phyloP scores from a whole-genome alignment of 2,888 invertebrate species.

The Callyntrura guangdongensis region DNA sequence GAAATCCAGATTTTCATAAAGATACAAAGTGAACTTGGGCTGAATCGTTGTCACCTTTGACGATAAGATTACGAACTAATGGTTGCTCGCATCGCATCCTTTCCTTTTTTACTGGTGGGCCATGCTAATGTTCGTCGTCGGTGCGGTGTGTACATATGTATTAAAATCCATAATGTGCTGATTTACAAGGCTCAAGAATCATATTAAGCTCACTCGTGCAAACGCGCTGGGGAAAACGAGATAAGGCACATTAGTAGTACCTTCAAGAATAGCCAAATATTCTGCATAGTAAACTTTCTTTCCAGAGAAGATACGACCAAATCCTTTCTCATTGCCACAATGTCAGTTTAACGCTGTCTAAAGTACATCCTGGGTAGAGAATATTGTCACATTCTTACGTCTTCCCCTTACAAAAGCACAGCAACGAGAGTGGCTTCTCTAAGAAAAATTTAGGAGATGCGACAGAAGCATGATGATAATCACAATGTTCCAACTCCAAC shows the following conservation, averaged over 20 bases:
- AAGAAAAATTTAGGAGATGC: neutral
- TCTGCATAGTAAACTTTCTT: neutral
- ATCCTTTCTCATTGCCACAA: conserved; percentile 32
- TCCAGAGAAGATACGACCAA: neutral
- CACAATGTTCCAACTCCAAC: neutral
- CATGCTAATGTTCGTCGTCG: neutral
- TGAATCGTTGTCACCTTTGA: conserved; percentile 26
- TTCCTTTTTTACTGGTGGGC: neutral
- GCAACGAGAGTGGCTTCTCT: neutral
- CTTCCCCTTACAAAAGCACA: neutral
- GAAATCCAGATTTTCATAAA: conserved; percentile 27
- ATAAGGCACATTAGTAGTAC: conserved; percentile 30
- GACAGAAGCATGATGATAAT: neutral
- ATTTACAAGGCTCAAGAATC: neutral
- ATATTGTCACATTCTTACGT: neutral
- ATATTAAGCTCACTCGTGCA: conserved; percentile 26
- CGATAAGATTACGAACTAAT: conserved; percentile 36
- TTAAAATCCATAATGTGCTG: conserved; percentile 8
- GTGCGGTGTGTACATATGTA: neutral
- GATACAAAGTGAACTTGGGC: neutral
- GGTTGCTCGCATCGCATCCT: neutral
- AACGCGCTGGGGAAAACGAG: neutral
- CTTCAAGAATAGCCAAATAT: neutral
- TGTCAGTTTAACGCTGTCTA: neutral
- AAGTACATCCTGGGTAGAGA: neutral